Conservation (phyloP, 2,888 invertebrate species). For the Mesodorylaimus sp. region DNA sequence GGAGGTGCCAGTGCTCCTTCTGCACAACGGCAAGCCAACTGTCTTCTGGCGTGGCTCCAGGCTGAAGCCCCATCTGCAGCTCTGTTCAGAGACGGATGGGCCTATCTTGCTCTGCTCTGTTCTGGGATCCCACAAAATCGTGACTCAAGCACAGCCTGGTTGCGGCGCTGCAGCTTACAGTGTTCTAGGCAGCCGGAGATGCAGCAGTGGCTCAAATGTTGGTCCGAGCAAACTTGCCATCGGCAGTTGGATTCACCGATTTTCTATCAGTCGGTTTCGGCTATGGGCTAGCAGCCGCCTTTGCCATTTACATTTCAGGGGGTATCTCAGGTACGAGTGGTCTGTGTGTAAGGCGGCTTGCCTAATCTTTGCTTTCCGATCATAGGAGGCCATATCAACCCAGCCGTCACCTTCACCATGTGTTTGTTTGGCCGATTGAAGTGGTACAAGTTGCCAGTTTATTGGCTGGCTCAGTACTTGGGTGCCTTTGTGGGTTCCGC, state of each 20-base stretch:
- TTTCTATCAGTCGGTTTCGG: conserved; percentile 32
- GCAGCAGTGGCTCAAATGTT: conserved; percentile 34
- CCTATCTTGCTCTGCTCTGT: no score
- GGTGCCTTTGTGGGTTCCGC: conserved; percentile 1
- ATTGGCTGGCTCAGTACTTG: background rate
- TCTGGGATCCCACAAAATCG: no score
- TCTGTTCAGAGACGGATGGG: no score
- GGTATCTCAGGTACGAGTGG: conserved; percentile 34
- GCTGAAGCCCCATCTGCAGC: no score
- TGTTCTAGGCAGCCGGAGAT: conserved; percentile 32
- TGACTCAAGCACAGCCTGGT: no score
- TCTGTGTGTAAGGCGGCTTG: no score
- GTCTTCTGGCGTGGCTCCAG: no score
- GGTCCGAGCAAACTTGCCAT: conserved; percentile 22
- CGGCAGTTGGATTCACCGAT: no score
- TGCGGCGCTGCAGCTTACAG: no score
- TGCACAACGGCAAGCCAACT: no score
- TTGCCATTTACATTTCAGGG: conserved; percentile 37
- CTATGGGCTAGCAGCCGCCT: conserved; percentile 38
- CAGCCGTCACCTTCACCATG: conserved; percentile 35
- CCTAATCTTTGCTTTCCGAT: no score
- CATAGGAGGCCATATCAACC: conserved; percentile 38
- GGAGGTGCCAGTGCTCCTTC: no score
- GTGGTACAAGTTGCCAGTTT: conserved; percentile 19
- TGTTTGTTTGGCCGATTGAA: conserved; percentile 31